These are phyloP conservation scores for Drosophila anceps DNA, from an alignment of 2,888 invertebrate genomes.

Conservation along the genomic window DNA sequence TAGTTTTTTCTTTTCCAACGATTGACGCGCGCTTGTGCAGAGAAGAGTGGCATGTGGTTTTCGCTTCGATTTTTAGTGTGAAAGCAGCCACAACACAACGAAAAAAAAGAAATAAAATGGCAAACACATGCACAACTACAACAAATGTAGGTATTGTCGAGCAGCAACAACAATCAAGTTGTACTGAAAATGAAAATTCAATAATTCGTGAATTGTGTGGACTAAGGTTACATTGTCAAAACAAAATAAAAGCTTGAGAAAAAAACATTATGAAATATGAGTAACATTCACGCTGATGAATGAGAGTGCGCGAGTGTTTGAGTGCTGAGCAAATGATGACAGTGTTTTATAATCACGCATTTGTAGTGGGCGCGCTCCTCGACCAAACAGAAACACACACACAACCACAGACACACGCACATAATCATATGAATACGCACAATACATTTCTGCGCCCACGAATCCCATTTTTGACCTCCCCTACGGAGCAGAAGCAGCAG, in stretches of 20 bases:
- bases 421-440: conserved; percentile 13
- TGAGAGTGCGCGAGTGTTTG: conserved; percentile 59
- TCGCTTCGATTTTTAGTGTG: conserved; percentile 61
- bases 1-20: conserved; percentile 30
- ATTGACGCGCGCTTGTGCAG: conserved; percentile 50
- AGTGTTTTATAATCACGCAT: conserved; percentile 74
- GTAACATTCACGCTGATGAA: conserved; percentile 42
- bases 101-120: conserved; percentile 70
- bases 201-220: conserved; percentile 58
- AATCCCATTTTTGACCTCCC: conserved; percentile 74
- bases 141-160: conserved; percentile 72
- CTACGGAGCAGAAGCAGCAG: conserved; percentile 46
- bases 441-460: conserved; percentile 63
- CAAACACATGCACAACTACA: conserved; percentile 76
- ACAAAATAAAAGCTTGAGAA: conserved; percentile 18
- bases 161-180: conserved; percentile 32
- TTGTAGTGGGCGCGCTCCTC: conserved; percentile 44
- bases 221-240: conserved; percentile 63
- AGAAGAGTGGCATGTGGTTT: conserved; percentile 64
- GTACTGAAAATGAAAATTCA: conserved; percentile 75
- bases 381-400: conserved; percentile 32
- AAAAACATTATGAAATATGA: conserved; percentile 70
- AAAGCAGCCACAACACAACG: conserved; percentile 68
- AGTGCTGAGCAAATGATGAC: conserved; percentile 49
- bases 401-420: conserved; percentile 12